Percentiles rank a stretch among this genome's conserved stretches.
phyloP scores from a whole-genome alignment of 2,797 vertebrate genomes.

The Cacajao melanocephalus region DNA sequence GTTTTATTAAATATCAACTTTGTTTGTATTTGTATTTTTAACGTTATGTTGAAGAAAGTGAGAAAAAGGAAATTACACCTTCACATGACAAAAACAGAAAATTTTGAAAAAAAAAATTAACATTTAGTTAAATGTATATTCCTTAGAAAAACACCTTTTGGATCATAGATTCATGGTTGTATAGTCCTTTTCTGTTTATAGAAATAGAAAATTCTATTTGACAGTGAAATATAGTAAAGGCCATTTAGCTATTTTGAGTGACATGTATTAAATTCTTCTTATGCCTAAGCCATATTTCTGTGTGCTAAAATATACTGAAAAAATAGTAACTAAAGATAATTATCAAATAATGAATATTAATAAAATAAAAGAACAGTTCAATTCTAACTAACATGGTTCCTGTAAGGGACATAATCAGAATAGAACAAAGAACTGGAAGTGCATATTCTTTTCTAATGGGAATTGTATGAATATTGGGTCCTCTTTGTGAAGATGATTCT shows the following conservation, averaged over 20 bases:
- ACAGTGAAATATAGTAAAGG: not conserved
- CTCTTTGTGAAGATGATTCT: not conserved
- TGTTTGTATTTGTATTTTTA: not conserved
- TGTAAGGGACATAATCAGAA: not conserved
- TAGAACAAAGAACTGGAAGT: not conserved
- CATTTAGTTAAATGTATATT: not conserved
- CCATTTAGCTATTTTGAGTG: not conserved
- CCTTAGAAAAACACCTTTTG: not conserved
- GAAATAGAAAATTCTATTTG: not conserved
- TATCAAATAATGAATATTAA: not conserved
- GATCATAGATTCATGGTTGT: not conserved
- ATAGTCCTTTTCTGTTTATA: not conserved
- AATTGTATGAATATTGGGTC: not conserved
- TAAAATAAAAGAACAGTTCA: not conserved
- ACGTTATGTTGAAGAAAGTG: not conserved
- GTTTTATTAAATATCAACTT: not conserved
- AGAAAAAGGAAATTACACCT: not conserved
- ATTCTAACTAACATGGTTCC: not conserved
- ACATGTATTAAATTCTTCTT: not conserved
- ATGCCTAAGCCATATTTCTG: not conserved
- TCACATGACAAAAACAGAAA: not conserved
- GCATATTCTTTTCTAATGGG: not conserved
- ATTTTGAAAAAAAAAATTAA: not conserved
- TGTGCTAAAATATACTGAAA: not conserved
- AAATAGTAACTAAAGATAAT: not conserved